A percentile compares a stretch with the other conserved stretches of the same genome.
phyloP scores from a whole-genome alignment of 2,797 vertebrate genomes.

The Coluber constrictor region DNA sequence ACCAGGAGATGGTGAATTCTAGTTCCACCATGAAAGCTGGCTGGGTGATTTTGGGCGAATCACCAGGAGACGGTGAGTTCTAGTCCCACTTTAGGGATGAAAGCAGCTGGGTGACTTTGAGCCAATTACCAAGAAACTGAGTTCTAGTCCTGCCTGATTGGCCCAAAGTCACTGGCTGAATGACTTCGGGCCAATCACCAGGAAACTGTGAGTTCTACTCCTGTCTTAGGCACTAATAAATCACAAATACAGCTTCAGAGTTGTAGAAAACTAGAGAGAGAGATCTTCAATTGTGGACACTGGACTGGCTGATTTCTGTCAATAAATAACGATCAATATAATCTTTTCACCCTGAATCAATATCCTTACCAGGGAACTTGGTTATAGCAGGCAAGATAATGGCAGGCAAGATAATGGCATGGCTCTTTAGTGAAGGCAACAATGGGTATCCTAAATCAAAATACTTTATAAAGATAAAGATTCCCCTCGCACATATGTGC shows the following conservation, averaged over 20 bases:
- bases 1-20: too few relatives aligned
- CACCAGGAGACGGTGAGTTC: too few relatives aligned
- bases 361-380: not conserved
- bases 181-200: not conserved
- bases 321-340: not conserved
- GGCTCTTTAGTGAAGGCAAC: not conserved
- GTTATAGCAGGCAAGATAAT: not conserved
- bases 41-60: too few relatives aligned
- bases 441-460: not conserved
- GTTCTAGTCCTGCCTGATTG: not conserved
- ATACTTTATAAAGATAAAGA: too few relatives aligned
- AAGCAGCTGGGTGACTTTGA: too few relatives aligned
- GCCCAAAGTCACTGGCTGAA: not conserved
- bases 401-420: too few relatives aligned
- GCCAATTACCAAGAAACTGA: too few relatives aligned
- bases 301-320: not conserved
- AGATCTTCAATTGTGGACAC: not conserved
- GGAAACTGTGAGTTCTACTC: not conserved
- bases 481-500: too few relatives aligned
- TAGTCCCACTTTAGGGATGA: too few relatives aligned
- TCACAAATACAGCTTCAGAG: not conserved
- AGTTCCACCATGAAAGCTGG: too few relatives aligned
- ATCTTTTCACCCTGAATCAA: not conserved
- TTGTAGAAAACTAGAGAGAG: not conserved
- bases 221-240: not conserved